phyloP scores from a whole-genome alignment of 1,140 invertebrate genomes.

The Cydia strobilella region DNA sequence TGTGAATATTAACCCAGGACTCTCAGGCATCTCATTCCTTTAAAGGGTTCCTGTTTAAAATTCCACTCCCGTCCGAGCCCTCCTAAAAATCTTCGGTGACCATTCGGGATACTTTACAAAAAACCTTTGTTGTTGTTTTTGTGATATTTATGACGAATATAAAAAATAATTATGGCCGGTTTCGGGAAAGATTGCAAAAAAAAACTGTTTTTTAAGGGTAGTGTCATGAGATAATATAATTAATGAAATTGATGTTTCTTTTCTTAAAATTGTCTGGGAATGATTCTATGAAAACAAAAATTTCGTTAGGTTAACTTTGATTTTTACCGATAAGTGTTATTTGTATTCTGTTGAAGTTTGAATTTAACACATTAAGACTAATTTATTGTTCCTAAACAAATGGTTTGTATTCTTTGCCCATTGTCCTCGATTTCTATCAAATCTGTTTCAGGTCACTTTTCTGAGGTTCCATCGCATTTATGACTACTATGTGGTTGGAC shows the following conservation, averaged over 20 bases:
- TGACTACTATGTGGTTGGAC: conserved; percentile 4
- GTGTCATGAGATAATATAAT: not conserved
- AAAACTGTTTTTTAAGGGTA: not conserved
- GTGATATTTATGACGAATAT: conserved; percentile 45
- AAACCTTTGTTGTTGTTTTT: conserved; percentile 50
- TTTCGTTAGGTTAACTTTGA: not conserved
- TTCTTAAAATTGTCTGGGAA: not conserved
- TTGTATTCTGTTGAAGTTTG: not conserved
- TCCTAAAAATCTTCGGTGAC: conserved; percentile 67
- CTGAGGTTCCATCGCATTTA: not conserved
- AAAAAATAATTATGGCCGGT: conserved; percentile 25
- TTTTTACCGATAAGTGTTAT: not conserved
- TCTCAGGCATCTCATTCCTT: conserved; percentile 51
- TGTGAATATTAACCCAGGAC: conserved; percentile 23
- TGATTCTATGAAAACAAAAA: not conserved
- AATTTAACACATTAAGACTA: conserved; percentile 22
- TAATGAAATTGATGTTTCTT: conserved; percentile 7
- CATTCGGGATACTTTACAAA: conserved; percentile 52
- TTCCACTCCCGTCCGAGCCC: conserved; percentile 60
- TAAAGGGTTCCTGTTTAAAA: conserved; percentile 66
- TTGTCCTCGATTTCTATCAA: conserved; percentile 9
- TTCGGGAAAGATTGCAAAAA: conserved; percentile 6
- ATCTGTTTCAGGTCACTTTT: not conserved
- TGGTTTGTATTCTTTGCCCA: not conserved
- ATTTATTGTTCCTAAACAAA: not conserved